Evolutionary conservation across 2,797 vertebrate genomes (phyloP).

Genomic region (Gadopsis marmoratus): DNA sequence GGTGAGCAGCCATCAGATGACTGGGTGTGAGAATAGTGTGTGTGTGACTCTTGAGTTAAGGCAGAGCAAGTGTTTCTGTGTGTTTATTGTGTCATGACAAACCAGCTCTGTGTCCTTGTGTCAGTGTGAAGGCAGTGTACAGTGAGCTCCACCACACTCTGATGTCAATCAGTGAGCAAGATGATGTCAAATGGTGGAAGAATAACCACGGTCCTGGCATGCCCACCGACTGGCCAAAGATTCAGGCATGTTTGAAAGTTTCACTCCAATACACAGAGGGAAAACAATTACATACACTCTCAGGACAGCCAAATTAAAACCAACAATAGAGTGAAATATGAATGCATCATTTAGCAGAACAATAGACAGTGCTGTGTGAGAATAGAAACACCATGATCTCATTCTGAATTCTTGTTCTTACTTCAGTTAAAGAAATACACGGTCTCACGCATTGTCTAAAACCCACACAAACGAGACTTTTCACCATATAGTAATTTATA

Average conservation of each 20-base stretch:
- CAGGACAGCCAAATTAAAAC: background rate
- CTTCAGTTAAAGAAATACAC: background rate
- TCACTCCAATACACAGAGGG: background rate
- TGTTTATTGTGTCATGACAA: background rate
- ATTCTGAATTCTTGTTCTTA: background rate
- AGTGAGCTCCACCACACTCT: slow-evolving; percentile 87
- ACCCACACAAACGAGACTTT: background rate
- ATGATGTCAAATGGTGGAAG: slow-evolving; percentile 90
- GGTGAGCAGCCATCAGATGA: slow-evolving; percentile 56
- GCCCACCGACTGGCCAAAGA: slow-evolving; percentile 88
- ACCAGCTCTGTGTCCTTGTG: slow-evolving; percentile 18
- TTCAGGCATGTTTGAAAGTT: slow-evolving; percentile 78
- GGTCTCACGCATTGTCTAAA: background rate
- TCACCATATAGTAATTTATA: background rate
- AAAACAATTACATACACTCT: background rate
- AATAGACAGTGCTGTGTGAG: background rate
- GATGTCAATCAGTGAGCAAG: slow-evolving; percentile 85
- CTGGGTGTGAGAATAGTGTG: background rate
- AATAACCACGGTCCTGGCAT: slow-evolving; percentile 88
- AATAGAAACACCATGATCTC: background rate
- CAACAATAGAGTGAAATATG: background rate
- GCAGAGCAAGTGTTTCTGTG: background rate
- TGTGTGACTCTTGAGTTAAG: background rate
- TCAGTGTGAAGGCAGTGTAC: slow-evolving; percentile 88
- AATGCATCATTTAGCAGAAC: background rate